Evolutionary conservation across 1,140 invertebrate species (phyloP), one percentile per base, ranked within the genome.

Genomic region (Vanessa atalanta): DNA sequence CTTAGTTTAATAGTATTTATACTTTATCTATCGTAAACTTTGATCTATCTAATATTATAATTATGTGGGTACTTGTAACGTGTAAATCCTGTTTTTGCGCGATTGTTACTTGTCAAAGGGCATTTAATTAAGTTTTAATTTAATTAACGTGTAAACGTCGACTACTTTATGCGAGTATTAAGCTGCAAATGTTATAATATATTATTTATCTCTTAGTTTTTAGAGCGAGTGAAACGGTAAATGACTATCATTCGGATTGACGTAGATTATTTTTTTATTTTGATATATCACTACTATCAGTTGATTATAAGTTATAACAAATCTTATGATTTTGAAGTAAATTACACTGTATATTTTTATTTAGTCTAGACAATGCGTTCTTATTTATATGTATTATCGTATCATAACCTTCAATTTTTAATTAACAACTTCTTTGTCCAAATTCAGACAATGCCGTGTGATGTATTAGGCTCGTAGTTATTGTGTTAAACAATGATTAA

Each of bases 161-260:
- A 15, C 15, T 14, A 53, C 23, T 7, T 12, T 9, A 50, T 12
- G 47, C 53, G 16, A 53, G 31, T 47, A 60, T 26, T 60, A 57
- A 43, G 43, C 50, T 47, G 16, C 13, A 16, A 60, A 53, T 37
- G 26, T 47, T 70, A 20, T 16, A 60, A 72, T 69, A 68, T 70
- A 65, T 77, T 71, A 57, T 75, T 75, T 77, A 78, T 80, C 76
- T 57, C 57, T 37, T 37, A 61, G 50, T 73, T 72, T 47, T 51
- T 55, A 65, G 37, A 26, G 43, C 53, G 55, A 60, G 63, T 50
- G 61, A 75, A 78, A 65, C 57, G 43, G 37, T 65, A 20, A 69
- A 48, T 70, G 37, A 64, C 67, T 72, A 68, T 79, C 73, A 61
- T 14, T 65, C 51, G 9, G 37, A 73, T 9, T 71, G 53, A 20